A percentile compares a stretch with the other conserved stretches of the same genome.
Evolutionary conservation across 1,140 invertebrate genomes (phyloP).

Genomic region (Sweltsa coloradensis): DNA sequence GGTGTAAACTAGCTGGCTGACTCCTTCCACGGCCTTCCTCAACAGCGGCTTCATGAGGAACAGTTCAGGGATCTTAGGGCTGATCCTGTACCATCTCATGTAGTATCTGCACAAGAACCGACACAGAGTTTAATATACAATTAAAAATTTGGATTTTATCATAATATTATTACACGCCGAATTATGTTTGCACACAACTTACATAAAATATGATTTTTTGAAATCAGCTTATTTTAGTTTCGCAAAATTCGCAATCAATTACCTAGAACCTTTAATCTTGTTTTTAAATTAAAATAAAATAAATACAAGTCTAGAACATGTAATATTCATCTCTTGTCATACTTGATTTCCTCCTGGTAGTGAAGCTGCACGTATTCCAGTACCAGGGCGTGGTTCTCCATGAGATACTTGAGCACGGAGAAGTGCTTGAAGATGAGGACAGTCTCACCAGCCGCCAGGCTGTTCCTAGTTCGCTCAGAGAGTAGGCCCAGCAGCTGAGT

Average conservation of each 20-base stretch:
- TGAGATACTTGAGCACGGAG: conserved; percentile 4
- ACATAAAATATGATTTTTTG: too few species aligned
- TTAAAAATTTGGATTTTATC: not conserved
- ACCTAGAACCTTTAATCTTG: too few species aligned
- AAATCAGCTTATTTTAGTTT: too few species aligned
- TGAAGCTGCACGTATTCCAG: conserved; percentile 3
- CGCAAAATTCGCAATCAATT: too few species aligned
- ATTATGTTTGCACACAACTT: too few species aligned
- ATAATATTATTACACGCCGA: not conserved
- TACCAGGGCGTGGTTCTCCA: conserved; percentile 3
- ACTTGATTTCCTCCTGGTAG: conserved; percentile 10
- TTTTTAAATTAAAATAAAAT: too few species aligned
- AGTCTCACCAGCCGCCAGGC: not conserved
- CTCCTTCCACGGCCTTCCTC: not conserved
- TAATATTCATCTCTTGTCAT: too few species aligned
- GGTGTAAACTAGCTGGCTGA: not conserved
- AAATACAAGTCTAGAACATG: too few species aligned
- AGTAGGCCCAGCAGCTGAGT: conserved; percentile 6
- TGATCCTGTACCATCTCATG: not conserved
- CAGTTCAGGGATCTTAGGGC: not conserved
- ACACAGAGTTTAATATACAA: not conserved
- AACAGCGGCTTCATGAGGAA: conserved; percentile 1
- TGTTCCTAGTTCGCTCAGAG: not conserved
- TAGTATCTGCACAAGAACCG: conserved; percentile 7
- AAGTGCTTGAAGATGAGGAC: conserved; percentile 9